Evolutionary conservation across 2,113 vertebrate species (phyloP).

Genomic region (Chloropsis hardwickii): DNA sequence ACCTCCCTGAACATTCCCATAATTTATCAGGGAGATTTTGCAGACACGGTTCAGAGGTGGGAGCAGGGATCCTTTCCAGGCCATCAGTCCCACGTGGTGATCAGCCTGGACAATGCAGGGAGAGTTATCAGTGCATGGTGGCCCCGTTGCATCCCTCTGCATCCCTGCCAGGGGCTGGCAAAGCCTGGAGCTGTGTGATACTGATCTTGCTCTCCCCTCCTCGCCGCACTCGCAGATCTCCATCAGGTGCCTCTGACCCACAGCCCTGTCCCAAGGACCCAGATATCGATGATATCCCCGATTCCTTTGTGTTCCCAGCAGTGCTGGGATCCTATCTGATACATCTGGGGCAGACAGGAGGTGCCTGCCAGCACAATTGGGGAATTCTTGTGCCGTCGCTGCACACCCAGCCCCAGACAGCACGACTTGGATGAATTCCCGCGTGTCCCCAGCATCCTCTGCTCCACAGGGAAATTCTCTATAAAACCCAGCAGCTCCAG

Average conservation of each 20-base stretch:
- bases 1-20: background rate
- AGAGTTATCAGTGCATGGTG: background rate
- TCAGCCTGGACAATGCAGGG: background rate
- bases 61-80: background rate
- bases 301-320: background rate
- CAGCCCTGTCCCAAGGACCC: background rate
- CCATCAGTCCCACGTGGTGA: background rate
- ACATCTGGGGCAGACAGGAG: background rate
- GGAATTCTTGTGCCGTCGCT: background rate
- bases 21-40: background rate
- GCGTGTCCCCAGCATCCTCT: background rate
- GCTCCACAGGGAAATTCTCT: background rate
- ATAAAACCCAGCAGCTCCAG: constrained; percentile 28
- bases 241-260: constrained; percentile 29
- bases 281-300: background rate
- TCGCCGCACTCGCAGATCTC: background rate
- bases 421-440: background rate
- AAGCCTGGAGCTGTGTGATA: background rate
- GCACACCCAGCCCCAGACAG: accelerated
- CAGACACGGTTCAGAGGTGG: background rate
- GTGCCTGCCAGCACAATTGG: background rate
- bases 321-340: background rate
- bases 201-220: background rate
- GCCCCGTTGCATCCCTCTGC: background rate
- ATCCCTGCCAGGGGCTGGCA: background rate